Evolutionary conservation across 1,140 invertebrate species (phyloP), one percentile per base, ranked within the genome.

Genomic region (Caenorhabditis inopinata): DNA sequence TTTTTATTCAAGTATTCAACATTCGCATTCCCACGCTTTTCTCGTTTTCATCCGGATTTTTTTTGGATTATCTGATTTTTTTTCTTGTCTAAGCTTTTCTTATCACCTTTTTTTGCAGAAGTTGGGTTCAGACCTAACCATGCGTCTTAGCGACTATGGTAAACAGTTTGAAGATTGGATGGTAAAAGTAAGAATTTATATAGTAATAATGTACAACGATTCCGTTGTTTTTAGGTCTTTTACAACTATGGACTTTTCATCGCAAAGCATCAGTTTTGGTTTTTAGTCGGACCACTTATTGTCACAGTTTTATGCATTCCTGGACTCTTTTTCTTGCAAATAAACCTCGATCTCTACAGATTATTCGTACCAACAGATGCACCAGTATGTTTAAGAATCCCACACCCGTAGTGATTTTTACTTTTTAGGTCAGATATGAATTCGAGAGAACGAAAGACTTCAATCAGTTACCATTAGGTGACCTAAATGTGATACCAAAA

Each of bases 281-380:
- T 81, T 29, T 18, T 81, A 16, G 18, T 51, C 4, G 76, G 23
- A 14, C 77, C 82, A 9, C 46, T 85, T 7, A 11, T 88, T 11
- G 79, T 85, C 74, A 87, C 87, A 29, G 12, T 87, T 25, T 48
- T 77, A 2, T 84, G 21, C 27, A 16, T 86, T 1, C 86, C 86
- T 21, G 87, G 87, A 25, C 58, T 89, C 23, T 81, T 77, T 16
- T 85, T 79, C 42, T 21, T 87, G 38, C 49, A 77, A 42, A 88
- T 88, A 47, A 88, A 88, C 62, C 76, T 88, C 29, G 87, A 88
- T 81, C 81, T 88, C 29, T 88, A 88, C 79, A 87, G 88, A 68
- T 76, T 88, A 6, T 88, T 88, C 27, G 87, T 88, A 1, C 87
- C 87, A 18, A 77, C 81, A 27, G 87, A 88, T 84, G 87, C 87